Conservation (phyloP, 2,113 vertebrate species). For the Loxodonta africana region DNA sequence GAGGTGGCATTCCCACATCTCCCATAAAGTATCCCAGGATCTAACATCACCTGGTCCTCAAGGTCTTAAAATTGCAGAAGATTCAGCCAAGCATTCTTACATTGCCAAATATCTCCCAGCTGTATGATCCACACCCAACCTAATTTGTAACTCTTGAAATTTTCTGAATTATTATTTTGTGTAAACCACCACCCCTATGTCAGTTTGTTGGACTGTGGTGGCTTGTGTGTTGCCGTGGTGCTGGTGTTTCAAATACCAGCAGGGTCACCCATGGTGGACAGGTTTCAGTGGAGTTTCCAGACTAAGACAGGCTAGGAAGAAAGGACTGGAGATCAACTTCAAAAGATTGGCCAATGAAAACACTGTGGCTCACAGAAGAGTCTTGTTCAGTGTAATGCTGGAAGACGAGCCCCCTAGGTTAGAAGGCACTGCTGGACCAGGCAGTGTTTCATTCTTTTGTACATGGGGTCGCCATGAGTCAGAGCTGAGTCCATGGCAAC, state of each 20-base stretch:
- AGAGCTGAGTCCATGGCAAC: no score
- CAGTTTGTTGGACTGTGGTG: background rate
- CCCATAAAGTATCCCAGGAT: background rate
- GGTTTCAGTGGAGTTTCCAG: background rate
- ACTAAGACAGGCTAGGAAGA: no score
- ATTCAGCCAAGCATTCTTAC: background rate
- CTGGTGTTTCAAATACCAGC: background rate
- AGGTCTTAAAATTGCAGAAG: background rate
- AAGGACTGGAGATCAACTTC: no score
- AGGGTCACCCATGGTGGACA: background rate
- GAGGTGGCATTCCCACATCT: background rate
- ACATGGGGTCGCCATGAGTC: no score
- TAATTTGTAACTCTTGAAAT: background rate
- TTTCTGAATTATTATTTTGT: background rate
- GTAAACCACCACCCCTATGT: background rate
- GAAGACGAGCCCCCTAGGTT: no score
- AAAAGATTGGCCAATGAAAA: background rate
- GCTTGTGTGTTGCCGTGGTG: background rate
- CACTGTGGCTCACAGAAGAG: background rate
- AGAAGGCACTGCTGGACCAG: no score
- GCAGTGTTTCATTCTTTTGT: no score
- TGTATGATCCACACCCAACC: background rate
- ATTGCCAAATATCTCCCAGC: background rate
- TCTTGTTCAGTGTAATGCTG: no score
- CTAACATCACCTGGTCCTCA: background rate